phyloP scores from a whole-genome alignment of 2,797 vertebrate species.

The Scolopax rusticola region DNA sequence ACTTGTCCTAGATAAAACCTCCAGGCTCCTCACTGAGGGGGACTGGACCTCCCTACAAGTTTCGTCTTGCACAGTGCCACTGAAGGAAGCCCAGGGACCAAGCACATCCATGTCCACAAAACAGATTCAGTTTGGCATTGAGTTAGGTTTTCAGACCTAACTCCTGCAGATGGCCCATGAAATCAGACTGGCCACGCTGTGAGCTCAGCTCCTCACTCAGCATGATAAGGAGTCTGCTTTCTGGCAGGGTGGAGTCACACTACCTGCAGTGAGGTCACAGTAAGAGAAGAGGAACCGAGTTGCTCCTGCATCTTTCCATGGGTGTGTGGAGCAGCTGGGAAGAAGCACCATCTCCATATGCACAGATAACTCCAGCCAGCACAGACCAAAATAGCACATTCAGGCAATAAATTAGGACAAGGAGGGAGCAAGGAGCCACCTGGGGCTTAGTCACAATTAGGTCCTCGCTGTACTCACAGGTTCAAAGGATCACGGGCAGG shows the following conservation, averaged over 20 bases:
- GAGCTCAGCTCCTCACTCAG: background rate
- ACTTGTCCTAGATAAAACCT: background rate
- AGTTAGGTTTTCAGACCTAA: background rate
- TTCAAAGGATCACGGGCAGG: fast-evolving
- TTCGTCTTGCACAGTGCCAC: background rate
- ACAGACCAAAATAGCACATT: background rate
- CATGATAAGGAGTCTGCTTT: background rate
- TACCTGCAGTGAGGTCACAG: background rate
- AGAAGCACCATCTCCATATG: background rate
- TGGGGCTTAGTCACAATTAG: background rate
- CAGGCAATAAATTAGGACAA: background rate
- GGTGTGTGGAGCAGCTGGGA: background rate
- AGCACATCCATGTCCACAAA: background rate
- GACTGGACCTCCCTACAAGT: background rate
- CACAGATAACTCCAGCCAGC: background rate
- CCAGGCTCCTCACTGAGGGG: background rate
- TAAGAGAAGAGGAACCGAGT: background rate
- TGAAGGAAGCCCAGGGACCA: background rate
- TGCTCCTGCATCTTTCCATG: background rate
- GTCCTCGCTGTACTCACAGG: background rate
- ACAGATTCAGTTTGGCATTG: background rate
- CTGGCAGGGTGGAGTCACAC: background rate
- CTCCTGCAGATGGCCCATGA: background rate
- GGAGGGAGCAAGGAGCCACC: background rate
- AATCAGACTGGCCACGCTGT: background rate